Conservation (phyloP, 2,888 invertebrate genomes). For the Stegana nigrithorax region DNA sequence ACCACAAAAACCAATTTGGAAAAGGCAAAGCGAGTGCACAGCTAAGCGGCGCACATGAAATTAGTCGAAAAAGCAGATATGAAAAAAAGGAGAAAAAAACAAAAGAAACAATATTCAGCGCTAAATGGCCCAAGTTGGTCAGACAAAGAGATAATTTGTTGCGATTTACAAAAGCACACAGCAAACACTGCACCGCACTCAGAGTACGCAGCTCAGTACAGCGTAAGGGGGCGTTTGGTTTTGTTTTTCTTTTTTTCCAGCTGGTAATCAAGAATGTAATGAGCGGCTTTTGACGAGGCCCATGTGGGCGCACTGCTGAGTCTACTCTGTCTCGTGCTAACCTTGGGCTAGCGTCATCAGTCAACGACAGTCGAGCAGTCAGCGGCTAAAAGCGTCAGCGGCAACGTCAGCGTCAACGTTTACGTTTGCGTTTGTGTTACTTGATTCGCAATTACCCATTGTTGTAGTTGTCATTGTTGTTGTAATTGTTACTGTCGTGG, state of each 20-base stretch:
- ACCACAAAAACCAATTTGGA: constrained; percentile 20
- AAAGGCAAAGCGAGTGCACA: too few relatives aligned
- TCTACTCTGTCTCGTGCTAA: neutral
- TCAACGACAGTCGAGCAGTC: neutral
- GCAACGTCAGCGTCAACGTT: neutral
- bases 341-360: constrained; percentile 12
- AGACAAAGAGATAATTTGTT: neutral
- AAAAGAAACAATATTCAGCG: constrained; percentile 12
- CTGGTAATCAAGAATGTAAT: constrained; percentile 9
- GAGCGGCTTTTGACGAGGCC: neutral
- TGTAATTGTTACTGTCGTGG: neutral
- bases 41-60: too few relatives aligned
- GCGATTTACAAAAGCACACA: too few relatives aligned
- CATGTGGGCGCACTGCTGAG: neutral
- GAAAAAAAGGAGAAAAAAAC: neutral
- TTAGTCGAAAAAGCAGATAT: constrained; percentile 1
- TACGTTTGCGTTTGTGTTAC: neutral
- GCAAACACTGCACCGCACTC: too few relatives aligned
- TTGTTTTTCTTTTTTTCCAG: neutral
- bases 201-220: too few relatives aligned
- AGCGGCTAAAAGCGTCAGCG: neutral
- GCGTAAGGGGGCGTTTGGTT: neutral
- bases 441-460: constrained; percentile 23
- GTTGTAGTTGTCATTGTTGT: neutral
- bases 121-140: constrained; percentile 21